A percentile compares a stretch with the other conserved stretches of the same genome.
These are phyloP conservation scores for Rhyacichthys aspro DNA, from an alignment of 2,797 vertebrate species.

Conservation along the genomic window DNA sequence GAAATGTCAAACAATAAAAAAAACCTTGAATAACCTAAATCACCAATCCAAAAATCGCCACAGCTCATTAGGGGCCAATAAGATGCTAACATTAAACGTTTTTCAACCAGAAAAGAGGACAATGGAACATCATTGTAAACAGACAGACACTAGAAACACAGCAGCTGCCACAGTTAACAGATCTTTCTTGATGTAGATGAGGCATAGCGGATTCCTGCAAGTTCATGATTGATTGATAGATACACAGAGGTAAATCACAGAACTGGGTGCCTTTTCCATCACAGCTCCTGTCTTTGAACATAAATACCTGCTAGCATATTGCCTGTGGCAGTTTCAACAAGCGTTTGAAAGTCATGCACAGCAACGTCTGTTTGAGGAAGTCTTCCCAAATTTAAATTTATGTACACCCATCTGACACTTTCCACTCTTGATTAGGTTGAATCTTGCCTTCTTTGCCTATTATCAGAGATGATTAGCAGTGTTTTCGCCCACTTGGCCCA, in stretches of 20 bases:
- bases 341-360: slow-evolving; percentile 35
- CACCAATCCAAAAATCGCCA: slow-evolving; percentile 19
- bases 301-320: slow-evolving; percentile 57
- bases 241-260: slow-evolving; percentile 59
- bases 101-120: not conserved
- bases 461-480: slow-evolving; percentile 69
- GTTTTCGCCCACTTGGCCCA: slow-evolving; percentile 53
- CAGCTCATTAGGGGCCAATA: slow-evolving; percentile 33
- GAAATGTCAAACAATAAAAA: slow-evolving; percentile 42
- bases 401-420: slow-evolving; percentile 69
- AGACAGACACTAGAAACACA: not conserved
- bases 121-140: slow-evolving; percentile 12
- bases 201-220: slow-evolving; percentile 19
- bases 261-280: slow-evolving; percentile 59
- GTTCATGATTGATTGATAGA: slow-evolving; percentile 65
- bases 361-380: slow-evolving; percentile 37
- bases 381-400: slow-evolving; percentile 65
- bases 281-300: slow-evolving; percentile 59
- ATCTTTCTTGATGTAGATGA: slow-evolving; percentile 20
- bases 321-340: slow-evolving; percentile 50
- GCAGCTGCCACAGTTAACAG: slow-evolving; percentile 6
- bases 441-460: slow-evolving; percentile 59
- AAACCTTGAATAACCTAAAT: slow-evolving; percentile 15
- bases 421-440: slow-evolving; percentile 66
- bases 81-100: not conserved